Percentiles rank a stretch among this genome's conserved stretches.
Conservation (phyloP, 2,888 invertebrate genomes). For the Ypsolopha scabrella region DNA sequence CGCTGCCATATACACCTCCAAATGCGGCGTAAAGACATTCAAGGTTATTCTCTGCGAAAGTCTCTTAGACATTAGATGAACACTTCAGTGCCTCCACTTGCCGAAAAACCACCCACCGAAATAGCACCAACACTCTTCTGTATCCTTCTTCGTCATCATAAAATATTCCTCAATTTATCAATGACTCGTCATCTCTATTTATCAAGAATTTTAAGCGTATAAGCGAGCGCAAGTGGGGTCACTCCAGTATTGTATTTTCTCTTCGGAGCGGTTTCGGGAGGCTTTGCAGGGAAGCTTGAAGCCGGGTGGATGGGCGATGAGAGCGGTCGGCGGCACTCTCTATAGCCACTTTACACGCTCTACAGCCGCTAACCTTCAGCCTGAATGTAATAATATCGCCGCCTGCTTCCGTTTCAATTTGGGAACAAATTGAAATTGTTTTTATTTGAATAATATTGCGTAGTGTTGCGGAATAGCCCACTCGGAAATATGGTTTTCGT, state of each 20-base stretch:
- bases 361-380: conserved; percentile 63
- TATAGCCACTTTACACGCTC: conserved; percentile 68
- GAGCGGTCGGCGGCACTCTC: conserved; percentile 57
- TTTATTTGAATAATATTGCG: conserved; percentile 68
- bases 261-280: conserved; percentile 62
- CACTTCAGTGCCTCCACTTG: not conserved
- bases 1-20: conserved; percentile 38
- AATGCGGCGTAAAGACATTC: conserved; percentile 62
- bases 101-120: too few species aligned
- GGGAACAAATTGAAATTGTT: conserved; percentile 71
- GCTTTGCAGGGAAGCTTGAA: conserved; percentile 63
- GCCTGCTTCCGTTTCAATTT: conserved; percentile 70
- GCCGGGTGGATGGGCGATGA: conserved; percentile 65
- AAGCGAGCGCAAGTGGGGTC: too few species aligned
- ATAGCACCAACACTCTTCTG: too few species aligned
- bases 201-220: too few species aligned
- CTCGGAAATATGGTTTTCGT: not conserved
- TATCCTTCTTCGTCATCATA: too few species aligned
- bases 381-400: conserved; percentile 64
- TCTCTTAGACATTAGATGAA: conserved; percentile 7
- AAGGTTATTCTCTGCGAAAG: conserved; percentile 24
- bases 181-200: too few species aligned
- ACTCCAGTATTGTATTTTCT: conserved; percentile 18
- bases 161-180: too few species aligned
- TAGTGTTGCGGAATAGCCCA: conserved; percentile 21